Base-by-base conservation (phyloP, 2,113 vertebrate genomes). In the Mormyrus iriodes region DNA sequence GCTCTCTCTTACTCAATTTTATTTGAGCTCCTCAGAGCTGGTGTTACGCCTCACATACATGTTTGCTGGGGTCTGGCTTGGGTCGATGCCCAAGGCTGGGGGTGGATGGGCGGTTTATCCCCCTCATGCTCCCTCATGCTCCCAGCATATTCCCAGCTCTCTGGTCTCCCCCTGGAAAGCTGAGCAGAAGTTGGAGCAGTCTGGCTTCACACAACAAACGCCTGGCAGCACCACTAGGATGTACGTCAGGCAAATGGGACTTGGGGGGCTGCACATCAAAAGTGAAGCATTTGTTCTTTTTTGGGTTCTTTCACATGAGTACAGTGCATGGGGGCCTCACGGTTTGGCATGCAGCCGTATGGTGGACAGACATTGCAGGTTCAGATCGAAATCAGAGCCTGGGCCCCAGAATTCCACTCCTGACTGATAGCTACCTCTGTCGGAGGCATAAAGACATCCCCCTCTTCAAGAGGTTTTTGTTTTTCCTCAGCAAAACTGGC, bases 231-330 rank as follows among this genome's bases (percentile, higher is more conserved):
- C n/a, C 83, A 27, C 90, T 93, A 94, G 93, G 92, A 94, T 93
- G 90, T 93, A 90, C 93, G 94, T 94, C 92, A 93, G 73, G 85
- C 89, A 89, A 93, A 94, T 90, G 91, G 94, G 89, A 88, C 13
- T n/a, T 42, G 27, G 85, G 79, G 35, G 82, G 35, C 1, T 0
- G 35, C 31, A 79, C 13, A n/a, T 84, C 44, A 86, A 10, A 86
- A 86, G 85, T 15, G 5, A 53, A 86, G 13, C n/a, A 3, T n/a
- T 42, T 53, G n/a, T 31, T 86, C 5, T 35, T 27, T 86, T 39
- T 17, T n/a, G 4, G 39, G 0, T 24, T 24, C 24, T 46, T 46
- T 49, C 42, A 7, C 19, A 83, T 42, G 17, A 83, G 39, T 44
- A 27, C 49, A 27, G 12, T 86, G 31, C 39, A 10, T 42, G 51